Percentiles rank a stretch among this genome's conserved stretches.
These are phyloP conservation scores for Rugalucina vietnamica DNA, from an alignment of 2,888 invertebrate genomes.

Conservation along the genomic window DNA sequence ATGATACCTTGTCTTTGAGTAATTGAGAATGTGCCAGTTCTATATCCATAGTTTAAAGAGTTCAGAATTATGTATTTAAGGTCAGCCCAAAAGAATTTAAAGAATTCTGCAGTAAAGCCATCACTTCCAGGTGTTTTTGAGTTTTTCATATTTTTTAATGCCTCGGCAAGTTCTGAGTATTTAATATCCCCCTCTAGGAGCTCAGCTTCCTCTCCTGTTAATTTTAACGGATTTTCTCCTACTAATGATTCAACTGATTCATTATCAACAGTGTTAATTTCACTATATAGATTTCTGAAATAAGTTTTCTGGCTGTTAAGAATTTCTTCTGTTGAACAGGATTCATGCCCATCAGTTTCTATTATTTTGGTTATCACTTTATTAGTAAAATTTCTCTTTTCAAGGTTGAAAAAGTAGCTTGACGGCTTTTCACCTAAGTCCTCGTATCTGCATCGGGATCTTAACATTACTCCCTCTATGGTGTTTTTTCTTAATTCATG, in stretches of 20 bases:
- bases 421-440: neutral
- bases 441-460: neutral
- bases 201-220: neutral
- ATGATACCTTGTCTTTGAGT: neutral
- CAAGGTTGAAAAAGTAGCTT: neutral
- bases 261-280: neutral
- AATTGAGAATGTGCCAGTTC: neutral
- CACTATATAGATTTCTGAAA: neutral
- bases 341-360: neutral
- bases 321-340: neutral
- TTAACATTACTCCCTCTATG: neutral
- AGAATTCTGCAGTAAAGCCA: neutral
- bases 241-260: neutral
- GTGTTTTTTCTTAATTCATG: neutral
- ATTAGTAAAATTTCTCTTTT: neutral
- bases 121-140: neutral
- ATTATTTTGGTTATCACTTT: neutral
- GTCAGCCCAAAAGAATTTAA: neutral
- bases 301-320: neutral
- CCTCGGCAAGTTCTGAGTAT: neutral
- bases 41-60: constrained; percentile 5
- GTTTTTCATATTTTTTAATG: neutral
- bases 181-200: neutral
- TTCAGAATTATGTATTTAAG: neutral
- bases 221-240: neutral